Base-by-base conservation (phyloP, 2,888 invertebrate species). In the Callyntrura guangdongensis region DNA sequence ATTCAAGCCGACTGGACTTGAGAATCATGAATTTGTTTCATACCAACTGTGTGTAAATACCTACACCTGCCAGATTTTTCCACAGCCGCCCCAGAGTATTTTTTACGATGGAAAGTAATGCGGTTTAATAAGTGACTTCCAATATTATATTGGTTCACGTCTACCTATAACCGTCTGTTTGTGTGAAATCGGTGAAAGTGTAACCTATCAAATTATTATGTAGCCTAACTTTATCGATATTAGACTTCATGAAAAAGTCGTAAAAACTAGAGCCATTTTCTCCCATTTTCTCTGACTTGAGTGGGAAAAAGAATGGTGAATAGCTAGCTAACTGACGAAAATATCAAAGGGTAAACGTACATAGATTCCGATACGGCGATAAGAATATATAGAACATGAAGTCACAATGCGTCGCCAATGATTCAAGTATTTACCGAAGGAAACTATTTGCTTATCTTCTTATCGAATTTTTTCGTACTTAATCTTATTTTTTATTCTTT, bases 191-290 rank as follows among this genome's bases (percentile, higher is more conserved):
- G 72, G 72, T 47, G 72, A 72, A 72, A 72, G 72, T 72, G 72
- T 47, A 72, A 72, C 6, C 17, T 17, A 72, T 47, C 20, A 47
- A 27, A 69, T 36, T 61, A 59, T 59, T 61, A 59, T 59, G 45
- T 61, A 61, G 36, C 9, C 20, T 59, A 83, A 81, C 59, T 81
- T 45, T n/a, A 83, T 53, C 53, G 53, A 69, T 69, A 36, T 36
- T 49, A 69, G 69, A 56, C 69, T 86, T 59, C 59, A 86, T 86
- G 86, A 86, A 74, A 86, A 74, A 86, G 74, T 61, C 56, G 45
- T 84, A 84, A 84, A 84, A 86, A 86, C 72, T 74, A n/a, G 59
- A 20, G 74, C 45, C 45, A 22, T 74, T 84, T 84, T 86, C 61
- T 56, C 22, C 17, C 69, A n/a, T 69, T 69, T 67, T 1, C 22